Evolutionary conservation across 1,140 invertebrate species (phyloP).

Genomic region (Drosophila chauvacae): DNA sequence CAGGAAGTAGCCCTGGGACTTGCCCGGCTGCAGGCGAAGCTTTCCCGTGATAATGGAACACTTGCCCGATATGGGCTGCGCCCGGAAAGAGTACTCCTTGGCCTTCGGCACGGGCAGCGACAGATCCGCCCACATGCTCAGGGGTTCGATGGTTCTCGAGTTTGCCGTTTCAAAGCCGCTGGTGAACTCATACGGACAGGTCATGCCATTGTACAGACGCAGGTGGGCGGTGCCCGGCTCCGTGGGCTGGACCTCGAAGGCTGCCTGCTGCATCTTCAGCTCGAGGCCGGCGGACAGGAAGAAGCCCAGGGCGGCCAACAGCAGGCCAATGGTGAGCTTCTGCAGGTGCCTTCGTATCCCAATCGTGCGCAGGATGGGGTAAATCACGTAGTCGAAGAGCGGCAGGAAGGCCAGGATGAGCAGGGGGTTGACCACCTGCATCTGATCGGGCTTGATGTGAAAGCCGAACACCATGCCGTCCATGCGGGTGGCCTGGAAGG

Average conservation of each 20-base stretch:
- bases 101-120: slow-evolving; percentile 15
- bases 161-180: background rate
- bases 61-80: slow-evolving; percentile 7
- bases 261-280: slow-evolving; percentile 89
- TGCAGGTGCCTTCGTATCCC: slow-evolving; percentile 87
- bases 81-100: slow-evolving; percentile 40
- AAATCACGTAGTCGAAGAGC: slow-evolving; percentile 91
- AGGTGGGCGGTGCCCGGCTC: slow-evolving; percentile 87
- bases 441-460: slow-evolving; percentile 94
- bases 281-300: slow-evolving; percentile 94
- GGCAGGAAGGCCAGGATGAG: slow-evolving; percentile 95
- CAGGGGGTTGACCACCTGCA: slow-evolving; percentile 95
- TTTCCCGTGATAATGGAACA: slow-evolving; percentile 52
- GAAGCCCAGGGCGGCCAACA: slow-evolving; percentile 93
- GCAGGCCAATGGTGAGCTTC: slow-evolving; percentile 92
- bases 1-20: slow-evolving; percentile 85
- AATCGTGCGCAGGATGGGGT: slow-evolving; percentile 86
- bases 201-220: slow-evolving; percentile 89
- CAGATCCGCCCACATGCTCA: slow-evolving; percentile 68
- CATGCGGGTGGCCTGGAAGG: slow-evolving; percentile 96
- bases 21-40: slow-evolving; percentile 60
- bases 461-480: slow-evolving; percentile 90
- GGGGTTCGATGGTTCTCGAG: slow-evolving; percentile 31
- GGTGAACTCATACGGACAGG: slow-evolving; percentile 83
- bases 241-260: slow-evolving; percentile 86